Evolutionary conservation across 2,113 vertebrate species (phyloP).

Genomic region (Sander vitreus): DNA sequence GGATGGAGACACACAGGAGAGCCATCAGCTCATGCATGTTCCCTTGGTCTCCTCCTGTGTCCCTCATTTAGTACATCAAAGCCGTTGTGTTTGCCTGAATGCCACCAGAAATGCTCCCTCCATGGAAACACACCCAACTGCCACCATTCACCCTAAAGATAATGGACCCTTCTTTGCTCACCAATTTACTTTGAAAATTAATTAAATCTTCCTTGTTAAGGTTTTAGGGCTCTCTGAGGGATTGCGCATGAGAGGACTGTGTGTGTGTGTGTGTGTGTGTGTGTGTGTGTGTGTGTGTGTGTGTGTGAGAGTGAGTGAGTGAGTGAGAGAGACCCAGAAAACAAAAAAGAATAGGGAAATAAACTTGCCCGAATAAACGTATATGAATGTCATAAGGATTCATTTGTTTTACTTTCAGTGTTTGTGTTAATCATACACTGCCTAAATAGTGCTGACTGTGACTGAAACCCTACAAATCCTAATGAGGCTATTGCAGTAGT

Average conservation of each 20-base stretch:
- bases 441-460: constrained; percentile 18
- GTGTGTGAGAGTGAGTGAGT: background rate
- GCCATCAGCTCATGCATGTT: constrained; percentile 30
- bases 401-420: constrained; percentile 3
- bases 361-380: too few species aligned
- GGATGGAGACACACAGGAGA: constrained; percentile 38
- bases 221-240: constrained; percentile 56
- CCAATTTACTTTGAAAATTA: constrained; percentile 75
- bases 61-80: constrained; percentile 65
- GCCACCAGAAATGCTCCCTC: constrained; percentile 55
- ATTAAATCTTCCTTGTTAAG: constrained; percentile 73
- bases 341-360: too few species aligned
- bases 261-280: background rate
- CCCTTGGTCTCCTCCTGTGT: constrained; percentile 17
- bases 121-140: constrained; percentile 39
- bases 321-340: too few species aligned
- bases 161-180: constrained; percentile 61
- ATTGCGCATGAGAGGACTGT: constrained; percentile 19
- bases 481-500: background rate
- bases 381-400: background rate
- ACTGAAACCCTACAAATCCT: constrained; percentile 3
- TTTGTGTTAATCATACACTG: constrained; percentile 4
- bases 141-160: constrained; percentile 58
- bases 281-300: background rate
- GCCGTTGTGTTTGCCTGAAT: constrained; percentile 39